A percentile compares a stretch with the other conserved stretches of the same genome.
Evolutionary conservation across 2,888 invertebrate genomes (phyloP).

Genomic region (Pseudeuparius sepicola): DNA sequence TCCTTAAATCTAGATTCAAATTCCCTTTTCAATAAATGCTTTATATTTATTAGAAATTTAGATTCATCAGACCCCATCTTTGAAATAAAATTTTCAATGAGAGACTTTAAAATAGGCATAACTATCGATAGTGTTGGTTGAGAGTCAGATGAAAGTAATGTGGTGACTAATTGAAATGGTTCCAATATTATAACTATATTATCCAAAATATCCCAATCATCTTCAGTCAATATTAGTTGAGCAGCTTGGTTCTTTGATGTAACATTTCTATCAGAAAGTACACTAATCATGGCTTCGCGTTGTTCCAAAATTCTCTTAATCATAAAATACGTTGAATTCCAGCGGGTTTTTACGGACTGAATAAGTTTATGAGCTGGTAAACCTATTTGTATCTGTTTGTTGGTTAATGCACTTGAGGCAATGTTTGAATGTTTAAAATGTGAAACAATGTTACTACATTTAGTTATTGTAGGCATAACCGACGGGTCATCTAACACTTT

Average conservation of each 20-base stretch:
- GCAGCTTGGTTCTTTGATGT: slow-evolving; percentile 10
- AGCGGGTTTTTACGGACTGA: slow-evolving; percentile 18
- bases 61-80: no score
- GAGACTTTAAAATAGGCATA: slow-evolving; percentile 11
- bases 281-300: slow-evolving; percentile 17
- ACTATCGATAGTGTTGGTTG: slow-evolving; percentile 16
- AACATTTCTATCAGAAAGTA: slow-evolving; percentile 14
- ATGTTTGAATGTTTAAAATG: slow-evolving; percentile 22
- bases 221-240: slow-evolving; percentile 11
- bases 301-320: slow-evolving; percentile 20
- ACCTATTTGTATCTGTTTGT: slow-evolving; percentile 13
- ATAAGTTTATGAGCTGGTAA: slow-evolving; percentile 19
- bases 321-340: slow-evolving; percentile 22
- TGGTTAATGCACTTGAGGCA: slow-evolving; percentile 18
- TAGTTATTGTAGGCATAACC: slow-evolving; percentile 10
- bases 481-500: slow-evolving; percentile 2
- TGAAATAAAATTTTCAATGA: slow-evolving; percentile 12
- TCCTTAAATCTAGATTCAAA: no score
- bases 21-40: no score
- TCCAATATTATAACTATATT: slow-evolving; percentile 11
- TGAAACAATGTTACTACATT: slow-evolving; percentile 17
- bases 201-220: slow-evolving; percentile 17
- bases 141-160: slow-evolving; percentile 15
- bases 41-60: no score
- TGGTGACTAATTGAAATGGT: slow-evolving; percentile 17